A percentile compares a stretch with the other conserved stretches of the same genome.
Conservation (phyloP, 2,888 invertebrate genomes). For the Venusia cambrica region DNA sequence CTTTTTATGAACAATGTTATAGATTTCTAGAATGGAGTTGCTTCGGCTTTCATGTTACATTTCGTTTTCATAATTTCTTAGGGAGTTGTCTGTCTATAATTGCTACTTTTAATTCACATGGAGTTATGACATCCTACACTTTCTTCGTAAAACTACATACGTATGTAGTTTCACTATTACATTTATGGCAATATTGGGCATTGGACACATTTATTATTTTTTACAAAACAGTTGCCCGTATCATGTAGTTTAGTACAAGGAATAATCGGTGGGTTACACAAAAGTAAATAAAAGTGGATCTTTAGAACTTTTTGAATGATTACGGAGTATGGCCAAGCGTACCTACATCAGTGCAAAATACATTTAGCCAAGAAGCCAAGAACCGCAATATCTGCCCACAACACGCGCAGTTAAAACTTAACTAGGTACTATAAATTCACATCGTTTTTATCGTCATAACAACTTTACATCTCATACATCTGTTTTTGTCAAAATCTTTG, state of each 20-base stretch:
- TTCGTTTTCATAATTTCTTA: slow-evolving; percentile 16
- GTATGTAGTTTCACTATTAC: too few relatives aligned
- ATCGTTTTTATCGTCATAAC: slow-evolving; percentile 24
- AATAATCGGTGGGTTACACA: too few relatives aligned
- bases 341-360: slow-evolving; percentile 18
- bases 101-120: slow-evolving; percentile 11
- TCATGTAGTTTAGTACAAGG: too few relatives aligned
- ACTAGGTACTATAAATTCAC: slow-evolving; percentile 32
- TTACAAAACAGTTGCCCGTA: too few relatives aligned
- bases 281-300: too few relatives aligned
- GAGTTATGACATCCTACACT: slow-evolving; percentile 20
- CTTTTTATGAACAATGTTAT: slow-evolving; percentile 68
- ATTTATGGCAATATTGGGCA: too few relatives aligned
- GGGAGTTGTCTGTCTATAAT: slow-evolving; percentile 23
- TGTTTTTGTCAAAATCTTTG: slow-evolving; percentile 21
- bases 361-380: slow-evolving; percentile 15
- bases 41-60: slow-evolving; percentile 57
- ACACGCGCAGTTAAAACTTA: slow-evolving; percentile 21
- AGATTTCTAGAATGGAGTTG: slow-evolving; percentile 55
- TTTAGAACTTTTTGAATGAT: too few relatives aligned
- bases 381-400: slow-evolving; percentile 26
- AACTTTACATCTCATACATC: slow-evolving; percentile 20
- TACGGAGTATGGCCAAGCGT: too few relatives aligned
- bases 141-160: slow-evolving; percentile 16
- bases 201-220: too few relatives aligned